Evolutionary conservation across 2,797 vertebrate species (phyloP).

Genomic region (Limnodromus scolopaceus): DNA sequence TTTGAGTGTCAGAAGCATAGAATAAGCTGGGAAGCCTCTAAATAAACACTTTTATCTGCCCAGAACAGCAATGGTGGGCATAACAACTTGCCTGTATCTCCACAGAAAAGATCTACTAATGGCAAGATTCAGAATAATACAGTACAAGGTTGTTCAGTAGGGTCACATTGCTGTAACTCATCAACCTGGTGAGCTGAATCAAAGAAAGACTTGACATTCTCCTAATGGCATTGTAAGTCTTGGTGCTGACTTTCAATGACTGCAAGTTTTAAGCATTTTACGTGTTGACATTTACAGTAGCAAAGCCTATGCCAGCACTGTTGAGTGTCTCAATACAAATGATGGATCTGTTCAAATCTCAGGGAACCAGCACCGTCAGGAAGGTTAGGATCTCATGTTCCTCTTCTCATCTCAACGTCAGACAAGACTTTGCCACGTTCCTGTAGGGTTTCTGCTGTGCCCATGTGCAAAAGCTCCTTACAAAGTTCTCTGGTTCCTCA

Average conservation of each 20-base stretch:
- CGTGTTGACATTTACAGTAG: fast-evolving
- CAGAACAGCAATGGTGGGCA: background rate
- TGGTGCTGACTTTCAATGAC: background rate
- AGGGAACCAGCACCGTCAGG: background rate
- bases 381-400: background rate
- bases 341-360: background rate
- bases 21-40: background rate
- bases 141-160: background rate
- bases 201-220: background rate
- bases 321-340: background rate
- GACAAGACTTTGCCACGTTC: background rate
- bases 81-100: background rate
- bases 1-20: background rate
- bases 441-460: background rate
- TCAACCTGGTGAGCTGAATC: background rate
- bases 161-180: fast-evolving
- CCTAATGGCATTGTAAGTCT: background rate
- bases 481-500: background rate
- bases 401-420: background rate
- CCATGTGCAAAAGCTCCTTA: background rate
- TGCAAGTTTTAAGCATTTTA: background rate
- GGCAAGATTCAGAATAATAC: background rate
- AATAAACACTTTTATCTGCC: background rate
- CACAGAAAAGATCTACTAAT: background rate
- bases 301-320: background rate